Evolutionary conservation across 1,140 invertebrate species (phyloP).

Genomic region (Anastrepha obliqua): DNA sequence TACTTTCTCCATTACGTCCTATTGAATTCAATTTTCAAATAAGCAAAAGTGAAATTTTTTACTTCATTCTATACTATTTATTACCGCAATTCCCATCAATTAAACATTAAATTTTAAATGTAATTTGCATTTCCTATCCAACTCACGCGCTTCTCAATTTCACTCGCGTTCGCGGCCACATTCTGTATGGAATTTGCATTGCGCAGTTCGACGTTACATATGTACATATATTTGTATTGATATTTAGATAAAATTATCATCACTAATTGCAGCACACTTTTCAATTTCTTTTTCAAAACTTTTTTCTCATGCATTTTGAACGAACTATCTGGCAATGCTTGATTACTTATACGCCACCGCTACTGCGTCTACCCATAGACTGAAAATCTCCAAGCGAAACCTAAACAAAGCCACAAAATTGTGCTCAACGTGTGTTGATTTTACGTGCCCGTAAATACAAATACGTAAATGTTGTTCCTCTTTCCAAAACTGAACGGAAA

Average conservation of each 20-base stretch:
- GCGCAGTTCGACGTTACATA: background rate
- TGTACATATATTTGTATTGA: too few species aligned
- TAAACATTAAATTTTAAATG: slow-evolving; percentile 1
- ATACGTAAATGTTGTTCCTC: background rate
- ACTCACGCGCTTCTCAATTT: slow-evolving; percentile 1
- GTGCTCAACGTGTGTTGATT: background rate
- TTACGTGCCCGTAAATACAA: background rate
- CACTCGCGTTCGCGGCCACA: background rate
- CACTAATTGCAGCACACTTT: background rate
- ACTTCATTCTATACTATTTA: too few species aligned
- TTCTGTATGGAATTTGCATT: background rate
- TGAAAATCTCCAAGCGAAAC: background rate
- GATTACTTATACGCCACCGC: background rate
- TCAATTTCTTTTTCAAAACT: background rate
- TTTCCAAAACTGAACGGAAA: background rate
- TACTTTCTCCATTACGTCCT: too few species aligned
- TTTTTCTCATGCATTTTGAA: background rate
- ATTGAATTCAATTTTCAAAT: too few species aligned
- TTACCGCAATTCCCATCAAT: too few species aligned
- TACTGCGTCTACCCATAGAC: background rate
- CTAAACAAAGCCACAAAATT: background rate
- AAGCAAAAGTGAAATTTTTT: too few species aligned
- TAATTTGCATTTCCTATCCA: slow-evolving; percentile 25
- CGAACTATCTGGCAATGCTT: background rate
- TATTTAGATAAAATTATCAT: background rate